Conservation (phyloP, 1,140 invertebrate genomes). For the Leptopilina clavipes region DNA sequence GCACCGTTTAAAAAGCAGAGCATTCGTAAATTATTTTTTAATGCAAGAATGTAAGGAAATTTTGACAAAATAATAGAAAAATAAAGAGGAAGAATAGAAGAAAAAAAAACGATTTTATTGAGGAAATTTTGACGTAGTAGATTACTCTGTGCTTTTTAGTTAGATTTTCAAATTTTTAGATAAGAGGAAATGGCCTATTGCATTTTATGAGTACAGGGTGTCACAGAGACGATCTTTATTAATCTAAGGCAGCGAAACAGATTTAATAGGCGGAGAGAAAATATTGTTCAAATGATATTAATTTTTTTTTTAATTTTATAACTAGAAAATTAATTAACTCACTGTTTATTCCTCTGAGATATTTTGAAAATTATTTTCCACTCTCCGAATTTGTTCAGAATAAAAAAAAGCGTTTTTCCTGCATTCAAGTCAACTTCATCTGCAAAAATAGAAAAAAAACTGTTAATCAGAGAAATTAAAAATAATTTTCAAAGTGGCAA, state of each 20-base stretch:
- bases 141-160: constrained; percentile 60
- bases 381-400: no score
- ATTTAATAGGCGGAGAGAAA: constrained; percentile 6
- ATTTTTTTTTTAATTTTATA: no score
- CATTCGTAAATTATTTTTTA: constrained; percentile 46
- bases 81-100: constrained; percentile 38
- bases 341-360: no score
- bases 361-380: no score
- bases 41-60: not conserved
- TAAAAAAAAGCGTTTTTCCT: no score
- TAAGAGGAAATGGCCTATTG: constrained; percentile 66
- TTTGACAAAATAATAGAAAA: constrained; percentile 24
- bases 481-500: no score
- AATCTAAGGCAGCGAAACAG: constrained; percentile 16
- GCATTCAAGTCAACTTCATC: no score
- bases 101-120: not conserved
- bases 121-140: constrained; percentile 37
- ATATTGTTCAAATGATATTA: no score
- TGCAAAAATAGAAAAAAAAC: no score
- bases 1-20: constrained; percentile 42
- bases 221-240: constrained; percentile 29
- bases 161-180: constrained; percentile 67
- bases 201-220: constrained; percentile 29
- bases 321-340: no score
- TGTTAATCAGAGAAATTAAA: no score